phyloP scores from a whole-genome alignment of 92 coral and sea anemone species.

The Epizoanthus ramosus region DNA sequence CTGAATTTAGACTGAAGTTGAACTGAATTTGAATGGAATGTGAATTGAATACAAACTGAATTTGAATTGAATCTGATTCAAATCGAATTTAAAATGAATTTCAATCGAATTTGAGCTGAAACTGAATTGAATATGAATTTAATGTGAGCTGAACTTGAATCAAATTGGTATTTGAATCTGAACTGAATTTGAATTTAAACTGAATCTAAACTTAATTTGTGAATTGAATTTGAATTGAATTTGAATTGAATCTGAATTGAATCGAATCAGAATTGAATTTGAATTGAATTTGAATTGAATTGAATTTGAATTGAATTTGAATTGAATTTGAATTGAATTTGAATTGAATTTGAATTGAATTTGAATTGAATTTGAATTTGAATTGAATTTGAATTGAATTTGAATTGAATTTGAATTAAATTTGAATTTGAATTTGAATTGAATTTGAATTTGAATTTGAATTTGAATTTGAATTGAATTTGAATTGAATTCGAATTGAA shows the following conservation, averaged over 20 bases:
- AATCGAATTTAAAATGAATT: background rate
- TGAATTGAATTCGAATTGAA: background rate
- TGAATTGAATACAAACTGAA: background rate
- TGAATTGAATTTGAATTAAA: background rate
- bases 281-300: too few species aligned
- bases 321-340: background rate
- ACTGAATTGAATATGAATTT: background rate
- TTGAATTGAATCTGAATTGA: background rate
- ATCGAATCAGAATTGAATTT: background rate
- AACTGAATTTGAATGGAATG: background rate
- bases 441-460: too few species aligned
- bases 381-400: background rate
- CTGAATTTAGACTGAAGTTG: background rate
- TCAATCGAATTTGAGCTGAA: background rate
- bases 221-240: background rate
- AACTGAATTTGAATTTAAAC: slow-evolving; percentile 1
- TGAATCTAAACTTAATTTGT: background rate
- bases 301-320: background rate
- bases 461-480: background rate
- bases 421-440: too few species aligned
- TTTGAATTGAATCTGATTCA: background rate
- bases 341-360: background rate
- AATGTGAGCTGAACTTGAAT: background rate
- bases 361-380: slow-evolving; percentile 2
- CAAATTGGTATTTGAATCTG: too few species aligned